Evolutionary conservation across 2,888 invertebrate species (phyloP), one percentile per base, ranked within the genome.

Genomic region (Nebria salina): DNA sequence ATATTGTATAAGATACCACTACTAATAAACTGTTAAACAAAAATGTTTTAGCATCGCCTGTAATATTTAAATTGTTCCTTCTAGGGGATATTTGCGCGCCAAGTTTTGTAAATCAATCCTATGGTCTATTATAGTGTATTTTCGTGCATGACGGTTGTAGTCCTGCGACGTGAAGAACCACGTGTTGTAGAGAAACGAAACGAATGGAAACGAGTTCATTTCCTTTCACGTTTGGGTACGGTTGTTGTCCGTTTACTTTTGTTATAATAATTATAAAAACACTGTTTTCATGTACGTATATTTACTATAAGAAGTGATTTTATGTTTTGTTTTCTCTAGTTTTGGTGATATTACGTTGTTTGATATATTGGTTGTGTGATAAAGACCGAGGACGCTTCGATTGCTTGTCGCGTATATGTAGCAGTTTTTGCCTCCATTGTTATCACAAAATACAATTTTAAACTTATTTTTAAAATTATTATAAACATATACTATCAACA

Each of bases 161-260:
- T 75, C 81, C 72, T 81, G 81, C 72, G 81, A 76, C 81, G 81
- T 81, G 81, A 81, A 81, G 72, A 42, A 81, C 81, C 81, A 81
- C 81, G 81, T 81, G 81, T 81, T 81, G 72, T 43, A 20, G 20
- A 20, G 20, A 20, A 20, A 43, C 43, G 43, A 8, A 43, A 9
- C 9, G 43, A 43, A 43, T 6, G 9, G 43, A 81, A 20, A 20
- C 20, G 20, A 42, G 43, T 34, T 81, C 76, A 81, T 70, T 81
- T 81, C 70, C 64, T 81, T 81, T 81, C 76, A 72, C 81, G 81
- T 81, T 81, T 76, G 81, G 76, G 81, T 76, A 76, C 81, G 81
- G 81, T 81, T 80, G 70, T 80, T 81, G 76, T 81, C 76, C 81
- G 75, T 70, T 81, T 76, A 65, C 76, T 81, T 81, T 81, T 76